These are phyloP conservation scores for Melopsittacus undulatus DNA, from an alignment of 2,797 vertebrate genomes.

Conservation along the genomic window DNA sequence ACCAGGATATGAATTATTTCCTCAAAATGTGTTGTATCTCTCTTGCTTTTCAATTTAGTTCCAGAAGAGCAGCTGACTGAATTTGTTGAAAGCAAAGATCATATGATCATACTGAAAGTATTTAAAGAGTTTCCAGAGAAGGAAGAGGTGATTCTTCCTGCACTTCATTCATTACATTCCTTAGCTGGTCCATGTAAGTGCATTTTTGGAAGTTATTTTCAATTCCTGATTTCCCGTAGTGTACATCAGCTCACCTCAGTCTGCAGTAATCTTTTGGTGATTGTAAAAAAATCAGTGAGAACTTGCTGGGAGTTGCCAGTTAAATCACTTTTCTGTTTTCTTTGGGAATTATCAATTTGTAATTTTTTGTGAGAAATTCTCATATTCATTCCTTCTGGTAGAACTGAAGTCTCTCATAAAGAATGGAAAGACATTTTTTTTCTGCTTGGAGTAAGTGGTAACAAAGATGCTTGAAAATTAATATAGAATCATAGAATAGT, in stretches of 20 bases:
- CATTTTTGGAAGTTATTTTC: conserved; percentile 9
- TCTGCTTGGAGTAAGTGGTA: neutral
- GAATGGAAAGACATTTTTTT: neutral
- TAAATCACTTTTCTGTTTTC: neutral
- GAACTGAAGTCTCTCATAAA: neutral
- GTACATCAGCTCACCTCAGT: neutral
- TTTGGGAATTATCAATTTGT: neutral
- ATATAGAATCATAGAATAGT: neutral
- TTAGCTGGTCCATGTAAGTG: conserved; percentile 87
- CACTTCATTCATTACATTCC: conserved; percentile 84
- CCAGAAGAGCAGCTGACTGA: conserved; percentile 89
- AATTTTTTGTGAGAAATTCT: neutral
- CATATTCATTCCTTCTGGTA: neutral
- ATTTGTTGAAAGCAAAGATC: conserved; percentile 94
- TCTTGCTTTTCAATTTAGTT: conserved; percentile 77
- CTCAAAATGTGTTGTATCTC: neutral
- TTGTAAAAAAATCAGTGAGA: neutral
- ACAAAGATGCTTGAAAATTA: neutral
- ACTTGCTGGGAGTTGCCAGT: neutral
- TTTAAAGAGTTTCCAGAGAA: conserved; percentile 82
- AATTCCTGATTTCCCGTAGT: neutral
- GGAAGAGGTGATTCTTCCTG: conserved; percentile 83
- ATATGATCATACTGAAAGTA: conserved; percentile 82
- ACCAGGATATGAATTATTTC: neutral
- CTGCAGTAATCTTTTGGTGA: neutral